A percentile compares a stretch with the other conserved stretches of the same genome.
These are phyloP conservation scores for Prochilodus magdalenae DNA, from an alignment of 2,113 vertebrate genomes.

Conservation along the genomic window DNA sequence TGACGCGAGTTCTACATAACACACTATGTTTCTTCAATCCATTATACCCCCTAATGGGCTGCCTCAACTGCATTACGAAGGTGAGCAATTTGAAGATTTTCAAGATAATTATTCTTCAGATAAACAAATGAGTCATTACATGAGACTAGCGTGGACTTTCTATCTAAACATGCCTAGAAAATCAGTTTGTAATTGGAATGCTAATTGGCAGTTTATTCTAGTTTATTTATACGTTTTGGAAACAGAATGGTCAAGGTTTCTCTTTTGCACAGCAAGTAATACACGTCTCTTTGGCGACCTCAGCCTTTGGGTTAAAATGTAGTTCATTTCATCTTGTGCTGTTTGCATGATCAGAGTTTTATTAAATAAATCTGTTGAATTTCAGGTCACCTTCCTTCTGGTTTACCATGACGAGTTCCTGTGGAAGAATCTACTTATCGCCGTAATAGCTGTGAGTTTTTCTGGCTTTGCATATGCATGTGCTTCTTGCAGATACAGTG, in stretches of 20 bases:
- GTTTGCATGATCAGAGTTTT: background rate
- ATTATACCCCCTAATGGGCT: slow-evolving; percentile 92
- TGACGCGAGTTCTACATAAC: slow-evolving; percentile 82
- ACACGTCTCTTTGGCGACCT: too few species aligned
- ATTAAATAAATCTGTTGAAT: background rate
- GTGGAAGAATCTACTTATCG: slow-evolving; percentile 85
- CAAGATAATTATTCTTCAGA: background rate
- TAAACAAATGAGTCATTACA: background rate
- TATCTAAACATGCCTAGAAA: too few species aligned
- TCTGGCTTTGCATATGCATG: background rate
- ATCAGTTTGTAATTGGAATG: too few species aligned
- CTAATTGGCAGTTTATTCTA: too few species aligned
- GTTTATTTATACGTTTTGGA: too few species aligned
- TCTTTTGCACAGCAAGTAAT: too few species aligned
- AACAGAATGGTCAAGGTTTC: too few species aligned
- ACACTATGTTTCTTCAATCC: slow-evolving; percentile 87
- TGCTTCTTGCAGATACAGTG: background rate
- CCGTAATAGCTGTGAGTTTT: slow-evolving; percentile 83
- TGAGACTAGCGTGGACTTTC: background rate
- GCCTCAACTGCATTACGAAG: slow-evolving; percentile 92
- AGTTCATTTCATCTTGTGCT: background rate
- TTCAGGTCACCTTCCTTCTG: slow-evolving; percentile 77
- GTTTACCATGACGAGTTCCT: slow-evolving; percentile 73
- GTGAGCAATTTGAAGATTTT: slow-evolving; percentile 66
- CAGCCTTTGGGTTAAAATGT: background rate